Evolutionary conservation across 1,140 invertebrate genomes (phyloP), one percentile per base, ranked within the genome.

Genomic region (Scaptomyza montana): DNA sequence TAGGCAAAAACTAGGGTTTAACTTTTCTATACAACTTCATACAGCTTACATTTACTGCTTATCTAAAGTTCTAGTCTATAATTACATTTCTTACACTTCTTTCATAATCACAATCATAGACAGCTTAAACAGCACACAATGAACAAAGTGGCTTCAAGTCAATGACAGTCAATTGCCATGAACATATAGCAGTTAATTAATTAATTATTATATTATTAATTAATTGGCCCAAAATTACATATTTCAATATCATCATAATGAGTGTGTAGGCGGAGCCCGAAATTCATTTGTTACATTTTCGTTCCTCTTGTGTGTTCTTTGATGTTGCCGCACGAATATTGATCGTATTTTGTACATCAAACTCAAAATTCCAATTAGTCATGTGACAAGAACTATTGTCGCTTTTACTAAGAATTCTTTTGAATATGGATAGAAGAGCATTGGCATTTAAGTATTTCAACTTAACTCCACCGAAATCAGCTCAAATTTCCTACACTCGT

Each of bases 171-270:
- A 9, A 9, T 36, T 36, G 33, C 33, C 33, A 43, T n/a, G n/a
- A 4, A n/a, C 12, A 5, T 43, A 57, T 78, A 73, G 70, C 51
- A 82, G 49, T 60, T 67, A 77, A 80, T 80, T 16, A 16, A 16
- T 16, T 16, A 16, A 16, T 16, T 16, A 16, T 16, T 16, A 16
- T 16, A 16, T 1, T 16, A 16, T 16, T 16, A 16, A 16, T 80
- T 77, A 85, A 84, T 85, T 85, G 80, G 84, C 64, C 56, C 50
- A 46, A 45, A 43, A 13, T 49, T n/a, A n/a, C 7, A 63, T 49
- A 67, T 60, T 60, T 56, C 7, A 12, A n/a, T 46, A 39, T 33
- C 16, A 13, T 46, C 12, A 36, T 8, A 21, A 21, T 9, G 21
- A 2, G 21, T 60, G 43, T 25, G 21, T 8, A 33, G 16, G 33